Conservation (phyloP, 37 sponge, comb jelly and placozoan species). For the Crambe crambe region DNA sequence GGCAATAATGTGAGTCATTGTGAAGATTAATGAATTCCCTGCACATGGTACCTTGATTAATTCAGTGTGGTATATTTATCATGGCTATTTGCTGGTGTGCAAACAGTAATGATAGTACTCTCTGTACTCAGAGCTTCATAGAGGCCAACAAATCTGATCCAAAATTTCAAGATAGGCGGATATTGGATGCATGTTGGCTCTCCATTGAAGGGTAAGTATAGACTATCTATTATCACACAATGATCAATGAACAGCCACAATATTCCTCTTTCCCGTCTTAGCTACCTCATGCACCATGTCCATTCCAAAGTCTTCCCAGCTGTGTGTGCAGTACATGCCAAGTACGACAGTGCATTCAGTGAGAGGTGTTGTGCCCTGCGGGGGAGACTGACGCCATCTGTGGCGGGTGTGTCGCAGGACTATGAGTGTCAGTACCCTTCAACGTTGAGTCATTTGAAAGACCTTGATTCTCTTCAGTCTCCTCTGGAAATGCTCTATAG, state of each 20-base stretch:
- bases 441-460: conserved; percentile 29
- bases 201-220: conserved; percentile 39
- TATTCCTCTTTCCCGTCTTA: neutral
- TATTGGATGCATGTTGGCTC: conserved; percentile 40
- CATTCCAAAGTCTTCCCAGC: conserved; percentile 55
- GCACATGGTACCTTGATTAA: neutral
- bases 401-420: conserved; percentile 38
- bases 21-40: neutral
- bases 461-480: neutral
- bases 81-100: no score
- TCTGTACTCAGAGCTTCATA: conserved; percentile 27
- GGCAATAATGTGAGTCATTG: conserved; percentile 23
- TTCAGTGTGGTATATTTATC: no score
- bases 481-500: conserved; percentile 55
- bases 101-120: no score
- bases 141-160: conserved; percentile 29
- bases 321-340: conserved; percentile 28
- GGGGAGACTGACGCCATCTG: conserved; percentile 27
- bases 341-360: conserved; percentile 18
- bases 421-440: conserved; percentile 30
- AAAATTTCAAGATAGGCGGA: conserved; percentile 33
- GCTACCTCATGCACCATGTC: conserved; percentile 45
- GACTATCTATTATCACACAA: neutral
- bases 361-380: conserved; percentile 24
- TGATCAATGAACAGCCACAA: neutral